Conservation (phyloP, 2,888 invertebrate genomes). For the Oscheius sp. region DNA sequence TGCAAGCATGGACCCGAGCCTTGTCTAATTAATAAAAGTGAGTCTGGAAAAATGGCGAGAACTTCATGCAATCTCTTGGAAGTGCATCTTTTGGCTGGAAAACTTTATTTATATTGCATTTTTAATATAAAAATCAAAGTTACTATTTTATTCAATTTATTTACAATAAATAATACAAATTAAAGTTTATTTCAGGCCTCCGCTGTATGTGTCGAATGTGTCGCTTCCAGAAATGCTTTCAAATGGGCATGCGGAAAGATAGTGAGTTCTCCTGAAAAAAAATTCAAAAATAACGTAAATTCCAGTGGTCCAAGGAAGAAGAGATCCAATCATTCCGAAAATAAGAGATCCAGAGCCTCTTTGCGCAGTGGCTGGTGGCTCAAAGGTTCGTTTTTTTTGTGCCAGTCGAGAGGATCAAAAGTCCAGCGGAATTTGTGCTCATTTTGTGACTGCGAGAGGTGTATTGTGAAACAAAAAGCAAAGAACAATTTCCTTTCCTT, state of each 20-base stretch:
- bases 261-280: constrained; percentile 1
- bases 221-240: constrained; percentile 20
- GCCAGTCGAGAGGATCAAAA: background rate
- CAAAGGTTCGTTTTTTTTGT: constrained; percentile 11
- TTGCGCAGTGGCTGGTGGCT: background rate
- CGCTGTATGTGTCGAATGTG: constrained; percentile 23
- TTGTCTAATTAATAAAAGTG: constrained; percentile 18
- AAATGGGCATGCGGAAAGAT: constrained; percentile 21
- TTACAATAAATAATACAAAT: too few relatives aligned
- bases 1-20: constrained; percentile 4
- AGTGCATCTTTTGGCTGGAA: background rate
- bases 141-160: too few relatives aligned
- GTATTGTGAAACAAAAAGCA: too few relatives aligned
- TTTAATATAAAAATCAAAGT: too few relatives aligned
- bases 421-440: too few relatives aligned
- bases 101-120: background rate
- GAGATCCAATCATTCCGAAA: constrained; percentile 23
- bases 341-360: constrained; percentile 13
- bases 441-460: too few relatives aligned
- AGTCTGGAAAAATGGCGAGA: background rate
- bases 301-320: constrained; percentile 16
- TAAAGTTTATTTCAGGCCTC: background rate
- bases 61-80: too few relatives aligned
- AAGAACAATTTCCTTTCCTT: too few relatives aligned
- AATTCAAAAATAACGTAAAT: background rate